Evolutionary conservation across 2,888 invertebrate species (phyloP).

Genomic region (Oegoconia quadripuncta): DNA sequence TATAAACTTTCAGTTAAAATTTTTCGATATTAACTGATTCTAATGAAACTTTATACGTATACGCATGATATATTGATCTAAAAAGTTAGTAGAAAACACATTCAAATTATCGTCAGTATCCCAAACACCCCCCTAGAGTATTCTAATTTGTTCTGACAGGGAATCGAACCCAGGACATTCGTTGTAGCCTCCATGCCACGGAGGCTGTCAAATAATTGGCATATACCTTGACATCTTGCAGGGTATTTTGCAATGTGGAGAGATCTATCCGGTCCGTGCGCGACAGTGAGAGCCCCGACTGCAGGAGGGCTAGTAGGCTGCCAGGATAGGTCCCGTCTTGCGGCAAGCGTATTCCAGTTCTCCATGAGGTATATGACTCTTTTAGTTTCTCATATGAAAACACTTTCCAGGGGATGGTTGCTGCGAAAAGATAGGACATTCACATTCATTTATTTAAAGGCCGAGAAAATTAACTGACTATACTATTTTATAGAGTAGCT

Average conservation of each 20-base stretch:
- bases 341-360: constrained; percentile 47
- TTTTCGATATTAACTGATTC: too few relatives aligned
- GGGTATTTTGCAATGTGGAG: constrained; percentile 38
- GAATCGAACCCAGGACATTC: neutral
- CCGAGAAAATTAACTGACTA: too few relatives aligned
- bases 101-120: too few relatives aligned
- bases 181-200: neutral
- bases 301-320: constrained; percentile 49
- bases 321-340: constrained; percentile 66
- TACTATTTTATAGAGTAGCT: too few relatives aligned
- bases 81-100: too few relatives aligned
- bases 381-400: constrained; percentile 53
- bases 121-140: too few relatives aligned
- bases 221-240: constrained; percentile 54
- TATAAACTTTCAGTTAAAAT: too few relatives aligned
- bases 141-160: too few relatives aligned
- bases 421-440: constrained; percentile 30
- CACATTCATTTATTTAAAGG: neutral
- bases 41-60: too few relatives aligned
- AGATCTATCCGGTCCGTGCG: constrained; percentile 46
- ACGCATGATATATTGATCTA: too few relatives aligned
- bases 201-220: neutral
- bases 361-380: constrained; percentile 56
- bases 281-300: constrained; percentile 46
- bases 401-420: constrained; percentile 57